These are phyloP conservation scores for Phrynocephalus vlangalii DNA, from an alignment of 2,797 vertebrate species.

Conservation along the genomic window DNA sequence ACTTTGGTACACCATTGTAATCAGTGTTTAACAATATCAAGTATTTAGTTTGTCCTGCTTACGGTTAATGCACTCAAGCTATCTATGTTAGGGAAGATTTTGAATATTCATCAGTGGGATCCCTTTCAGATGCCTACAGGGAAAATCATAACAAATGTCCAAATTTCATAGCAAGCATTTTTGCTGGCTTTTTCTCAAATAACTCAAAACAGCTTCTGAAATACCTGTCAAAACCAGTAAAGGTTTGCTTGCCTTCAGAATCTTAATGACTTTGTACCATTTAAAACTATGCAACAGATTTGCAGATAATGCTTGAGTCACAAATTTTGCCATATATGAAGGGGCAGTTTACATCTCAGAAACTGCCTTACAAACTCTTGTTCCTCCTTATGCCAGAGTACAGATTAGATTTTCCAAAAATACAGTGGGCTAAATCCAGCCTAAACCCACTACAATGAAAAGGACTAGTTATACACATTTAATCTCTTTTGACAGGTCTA, in stretches of 20 bases:
- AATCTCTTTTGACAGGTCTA: neutral
- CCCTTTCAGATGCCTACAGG: neutral
- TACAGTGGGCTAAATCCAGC: too few relatives aligned
- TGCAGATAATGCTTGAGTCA: neutral
- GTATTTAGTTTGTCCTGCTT: neutral
- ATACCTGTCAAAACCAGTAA: neutral
- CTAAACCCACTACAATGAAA: too few relatives aligned
- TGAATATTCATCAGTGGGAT: too few relatives aligned
- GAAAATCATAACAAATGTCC: neutral
- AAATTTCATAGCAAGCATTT: neutral
- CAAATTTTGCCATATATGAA: neutral
- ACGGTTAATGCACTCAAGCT: neutral
- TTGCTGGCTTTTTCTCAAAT: neutral
- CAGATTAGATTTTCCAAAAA: neutral
- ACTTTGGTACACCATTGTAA: neutral
- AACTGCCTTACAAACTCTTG: neutral
- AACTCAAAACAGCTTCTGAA: neutral
- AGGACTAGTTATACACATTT: too few relatives aligned
- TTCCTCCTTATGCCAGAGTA: neutral
- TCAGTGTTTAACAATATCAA: neutral
- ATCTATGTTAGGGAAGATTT: neutral
- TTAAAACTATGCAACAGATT: neutral
- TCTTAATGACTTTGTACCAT: neutral
- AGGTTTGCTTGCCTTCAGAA: neutral
- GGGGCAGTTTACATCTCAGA: neutral